Evolutionary conservation across 2,113 vertebrate genomes (phyloP).

Genomic region (Dasyurus viverrinus): DNA sequence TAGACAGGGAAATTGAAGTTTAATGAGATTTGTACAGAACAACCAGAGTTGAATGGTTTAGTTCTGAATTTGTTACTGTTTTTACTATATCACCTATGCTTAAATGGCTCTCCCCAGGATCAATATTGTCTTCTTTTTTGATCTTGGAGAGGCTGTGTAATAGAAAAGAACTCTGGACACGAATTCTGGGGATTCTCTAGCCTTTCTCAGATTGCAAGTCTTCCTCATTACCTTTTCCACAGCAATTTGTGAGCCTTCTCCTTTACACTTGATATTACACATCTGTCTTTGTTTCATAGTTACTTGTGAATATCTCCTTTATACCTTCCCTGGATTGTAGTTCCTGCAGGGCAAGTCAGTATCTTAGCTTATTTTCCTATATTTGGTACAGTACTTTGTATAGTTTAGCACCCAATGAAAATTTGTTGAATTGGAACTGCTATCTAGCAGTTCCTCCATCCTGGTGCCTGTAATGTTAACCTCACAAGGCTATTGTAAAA

Average conservation of each 20-base stretch:
- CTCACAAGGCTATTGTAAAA: neutral
- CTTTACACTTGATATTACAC: neutral
- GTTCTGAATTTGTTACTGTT: neutral
- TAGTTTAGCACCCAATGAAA: neutral
- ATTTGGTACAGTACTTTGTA: neutral
- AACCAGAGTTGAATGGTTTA: neutral
- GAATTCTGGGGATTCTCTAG: neutral
- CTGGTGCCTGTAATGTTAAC: neutral
- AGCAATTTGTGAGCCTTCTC: neutral
- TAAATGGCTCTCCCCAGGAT: neutral
- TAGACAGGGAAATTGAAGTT: neutral
- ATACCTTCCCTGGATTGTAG: neutral
- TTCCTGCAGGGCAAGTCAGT: neutral
- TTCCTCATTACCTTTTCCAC: neutral
- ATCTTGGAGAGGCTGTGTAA: neutral
- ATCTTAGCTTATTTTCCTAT: neutral
- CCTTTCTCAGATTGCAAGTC: neutral
- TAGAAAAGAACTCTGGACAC: too few relatives aligned
- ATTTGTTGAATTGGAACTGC: neutral
- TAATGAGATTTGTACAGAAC: neutral
- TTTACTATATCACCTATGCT: neutral
- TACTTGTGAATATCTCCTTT: neutral
- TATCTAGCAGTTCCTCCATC: neutral
- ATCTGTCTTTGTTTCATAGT: neutral
- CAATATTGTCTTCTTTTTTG: neutral